phyloP scores from a whole-genome alignment of 2,113 vertebrate species.

The Prolemur simus region DNA sequence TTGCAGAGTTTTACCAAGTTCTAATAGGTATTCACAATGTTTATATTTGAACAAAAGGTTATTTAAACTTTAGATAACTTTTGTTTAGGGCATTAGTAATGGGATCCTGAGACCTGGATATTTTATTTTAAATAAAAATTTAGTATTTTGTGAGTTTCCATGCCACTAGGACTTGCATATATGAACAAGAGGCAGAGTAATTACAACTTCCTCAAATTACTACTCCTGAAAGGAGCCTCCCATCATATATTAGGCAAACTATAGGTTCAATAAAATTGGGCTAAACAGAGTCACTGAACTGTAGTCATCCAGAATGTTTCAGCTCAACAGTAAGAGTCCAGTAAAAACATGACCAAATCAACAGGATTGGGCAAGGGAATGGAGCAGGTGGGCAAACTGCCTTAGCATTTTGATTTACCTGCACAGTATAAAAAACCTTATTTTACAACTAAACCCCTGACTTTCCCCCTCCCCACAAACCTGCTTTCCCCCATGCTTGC shows the following conservation, averaged over 20 bases:
- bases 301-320: not conserved
- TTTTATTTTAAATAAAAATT: conserved; percentile 35
- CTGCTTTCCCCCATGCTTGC: not conserved
- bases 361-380: not conserved
- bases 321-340: not conserved
- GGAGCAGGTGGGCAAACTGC: not conserved
- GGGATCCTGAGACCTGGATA: not conserved
- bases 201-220: not conserved
- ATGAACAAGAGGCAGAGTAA: not conserved
- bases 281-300: not conserved
- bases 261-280: not conserved
- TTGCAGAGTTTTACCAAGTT: not conserved
- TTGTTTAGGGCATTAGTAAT: conserved; percentile 36
- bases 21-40: not conserved
- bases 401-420: not conserved
- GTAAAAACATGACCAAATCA: conserved; percentile 19
- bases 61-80: conserved; percentile 39
- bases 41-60: conserved; percentile 12
- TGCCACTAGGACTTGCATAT: not conserved
- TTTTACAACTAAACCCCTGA: not conserved
- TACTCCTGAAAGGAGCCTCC: not conserved
- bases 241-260: not conserved
- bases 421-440: not conserved
- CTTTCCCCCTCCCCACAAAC: not conserved
- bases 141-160: not conserved